Percentiles rank a stretch among this genome's conserved stretches.
Conservation (phyloP, 2,888 invertebrate species). For the Helleia helle region DNA sequence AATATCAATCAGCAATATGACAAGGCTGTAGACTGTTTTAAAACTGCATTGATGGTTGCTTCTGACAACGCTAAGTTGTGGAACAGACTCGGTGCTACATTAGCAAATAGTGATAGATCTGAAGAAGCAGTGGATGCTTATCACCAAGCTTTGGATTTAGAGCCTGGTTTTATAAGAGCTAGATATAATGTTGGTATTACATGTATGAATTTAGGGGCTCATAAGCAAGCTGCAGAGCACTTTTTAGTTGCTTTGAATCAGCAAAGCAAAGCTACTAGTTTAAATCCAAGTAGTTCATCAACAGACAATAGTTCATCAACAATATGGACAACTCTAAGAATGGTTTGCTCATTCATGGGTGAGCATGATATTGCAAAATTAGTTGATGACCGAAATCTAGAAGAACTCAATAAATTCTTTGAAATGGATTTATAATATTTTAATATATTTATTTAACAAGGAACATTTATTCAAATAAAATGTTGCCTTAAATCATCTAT, state of each 20-base stretch:
- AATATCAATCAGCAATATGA: constrained; percentile 95
- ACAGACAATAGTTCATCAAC: constrained; percentile 85
- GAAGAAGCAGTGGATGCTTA: constrained; percentile 98
- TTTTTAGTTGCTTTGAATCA: constrained; percentile 94
- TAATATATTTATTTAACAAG: too few relatives aligned
- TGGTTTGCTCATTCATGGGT: constrained; percentile 89
- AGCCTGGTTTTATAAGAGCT: constrained; percentile 97
- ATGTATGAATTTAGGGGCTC: constrained; percentile 95
- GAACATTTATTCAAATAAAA: too few relatives aligned
- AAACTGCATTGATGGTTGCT: constrained; percentile 87
- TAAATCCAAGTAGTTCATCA: constrained; percentile 39
- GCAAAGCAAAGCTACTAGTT: constrained; percentile 78
- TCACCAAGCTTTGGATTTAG: constrained; percentile 89
- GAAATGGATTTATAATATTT: constrained; percentile 35
- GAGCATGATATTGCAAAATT: constrained; percentile 76
- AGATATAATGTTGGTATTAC: constrained; percentile 98
- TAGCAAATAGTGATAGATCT: constrained; percentile 95
- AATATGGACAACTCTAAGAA: constrained; percentile 94
- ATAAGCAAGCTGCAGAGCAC: constrained; percentile 97
- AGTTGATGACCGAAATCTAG: constrained; percentile 76
- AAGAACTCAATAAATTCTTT: constrained; percentile 73
- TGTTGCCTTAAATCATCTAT: too few relatives aligned
- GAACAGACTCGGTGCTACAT: constrained; percentile 97
- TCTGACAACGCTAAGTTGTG: constrained; percentile 91
- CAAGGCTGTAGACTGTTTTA: constrained; percentile 97